Conservation (phyloP, 2,888 invertebrate species). For the Luperina testacea region DNA sequence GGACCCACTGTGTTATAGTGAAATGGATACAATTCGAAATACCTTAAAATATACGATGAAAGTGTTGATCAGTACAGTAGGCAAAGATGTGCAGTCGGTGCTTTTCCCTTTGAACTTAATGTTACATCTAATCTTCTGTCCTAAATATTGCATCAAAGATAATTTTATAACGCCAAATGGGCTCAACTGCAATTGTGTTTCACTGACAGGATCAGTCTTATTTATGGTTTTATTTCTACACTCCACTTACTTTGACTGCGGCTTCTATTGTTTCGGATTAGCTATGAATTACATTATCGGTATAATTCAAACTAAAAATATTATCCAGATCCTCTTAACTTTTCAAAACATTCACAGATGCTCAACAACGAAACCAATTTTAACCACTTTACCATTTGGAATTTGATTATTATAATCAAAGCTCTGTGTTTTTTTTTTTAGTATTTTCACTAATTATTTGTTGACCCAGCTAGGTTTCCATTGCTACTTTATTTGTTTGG, state of each 20-base stretch:
- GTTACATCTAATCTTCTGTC: conserved; percentile 17
- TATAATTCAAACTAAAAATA: background rate
- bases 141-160: conserved; percentile 38
- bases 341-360: conserved; percentile 35
- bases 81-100: conserved; percentile 33
- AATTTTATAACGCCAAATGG: conserved; percentile 32
- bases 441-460: background rate
- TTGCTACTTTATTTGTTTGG: background rate
- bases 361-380: conserved; percentile 14
- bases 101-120: conserved; percentile 39
- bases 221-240: background rate
- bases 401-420: conserved; percentile 22
- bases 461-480: too few species aligned
- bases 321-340: background rate
- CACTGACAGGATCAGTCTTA: background rate
- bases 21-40: background rate
- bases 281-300: background rate
- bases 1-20: background rate
- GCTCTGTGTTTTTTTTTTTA: background rate
- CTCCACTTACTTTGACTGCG: background rate
- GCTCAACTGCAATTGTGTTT: background rate
- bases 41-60: background rate
- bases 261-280: conserved; percentile 4
- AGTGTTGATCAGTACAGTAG: conserved; percentile 5
- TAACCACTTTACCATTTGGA: conserved; percentile 1